phyloP scores from a whole-genome alignment of 2,797 vertebrate species.

The Anolis apletophallus region DNA sequence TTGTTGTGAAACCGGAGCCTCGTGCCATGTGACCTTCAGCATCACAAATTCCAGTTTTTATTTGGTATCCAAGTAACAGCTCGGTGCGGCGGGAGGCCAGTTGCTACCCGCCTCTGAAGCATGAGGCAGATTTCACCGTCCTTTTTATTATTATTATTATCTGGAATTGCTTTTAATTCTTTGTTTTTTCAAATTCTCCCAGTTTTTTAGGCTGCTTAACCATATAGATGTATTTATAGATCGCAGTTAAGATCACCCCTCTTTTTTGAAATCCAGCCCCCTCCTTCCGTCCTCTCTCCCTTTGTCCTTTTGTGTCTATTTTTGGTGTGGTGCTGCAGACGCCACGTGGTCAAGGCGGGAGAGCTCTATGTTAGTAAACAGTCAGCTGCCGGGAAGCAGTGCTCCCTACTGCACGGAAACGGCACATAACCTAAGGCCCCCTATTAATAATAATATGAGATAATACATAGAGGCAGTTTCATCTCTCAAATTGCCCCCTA shows the following conservation, averaged over 20 bases:
- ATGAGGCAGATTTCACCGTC: neutral
- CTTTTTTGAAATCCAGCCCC: slow-evolving; percentile 16
- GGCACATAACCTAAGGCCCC: slow-evolving; percentile 40
- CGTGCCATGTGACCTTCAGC: slow-evolving; percentile 83
- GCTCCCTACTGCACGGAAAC: slow-evolving; percentile 52
- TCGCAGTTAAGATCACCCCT: slow-evolving; percentile 63
- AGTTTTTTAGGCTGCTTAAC: slow-evolving; percentile 54
- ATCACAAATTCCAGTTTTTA: slow-evolving; percentile 79
- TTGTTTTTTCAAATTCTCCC: no score
- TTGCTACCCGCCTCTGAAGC: slow-evolving; percentile 40
- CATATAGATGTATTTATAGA: neutral
- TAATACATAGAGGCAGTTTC: slow-evolving; percentile 7
- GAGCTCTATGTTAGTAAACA: slow-evolving; percentile 72
- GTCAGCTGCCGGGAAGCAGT: slow-evolving; percentile 73
- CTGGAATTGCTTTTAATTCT: neutral
- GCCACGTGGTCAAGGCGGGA: slow-evolving; percentile 75
- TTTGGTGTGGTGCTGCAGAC: slow-evolving; percentile 77
- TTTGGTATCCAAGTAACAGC: slow-evolving; percentile 85
- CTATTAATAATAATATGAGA: slow-evolving; percentile 51
- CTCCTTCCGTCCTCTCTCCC: slow-evolving; percentile 59
- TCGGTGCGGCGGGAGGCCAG: slow-evolving; percentile 61
- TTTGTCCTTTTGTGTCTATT: slow-evolving; percentile 80
- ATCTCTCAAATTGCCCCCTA: neutral
- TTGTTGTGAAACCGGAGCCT: slow-evolving; percentile 96
- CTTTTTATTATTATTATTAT: slow-evolving; percentile 5